A percentile compares a stretch with the other conserved stretches of the same genome.
Conservation (phyloP, 2,888 invertebrate species). For the Yponomeuta evonymella region DNA sequence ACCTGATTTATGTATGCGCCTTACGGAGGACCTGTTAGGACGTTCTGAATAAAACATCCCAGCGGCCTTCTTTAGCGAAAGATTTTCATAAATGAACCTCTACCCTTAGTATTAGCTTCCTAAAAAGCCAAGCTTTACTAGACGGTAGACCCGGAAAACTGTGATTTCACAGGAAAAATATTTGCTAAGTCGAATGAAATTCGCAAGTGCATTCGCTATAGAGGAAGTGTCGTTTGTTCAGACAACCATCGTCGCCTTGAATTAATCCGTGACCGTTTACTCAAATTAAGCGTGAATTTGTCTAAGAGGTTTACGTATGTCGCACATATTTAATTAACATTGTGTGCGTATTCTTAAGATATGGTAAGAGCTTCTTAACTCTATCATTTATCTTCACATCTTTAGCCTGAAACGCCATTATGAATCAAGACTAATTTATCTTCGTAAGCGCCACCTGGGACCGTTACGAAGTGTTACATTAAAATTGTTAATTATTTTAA, state of each 20-base stretch:
- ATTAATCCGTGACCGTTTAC: background rate
- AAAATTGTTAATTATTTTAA: background rate
- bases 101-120: background rate
- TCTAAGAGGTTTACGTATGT: constrained; percentile 17
- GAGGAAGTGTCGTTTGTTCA: background rate
- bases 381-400: constrained; percentile 10
- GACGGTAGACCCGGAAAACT: background rate
- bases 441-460: constrained; percentile 1
- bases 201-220: background rate
- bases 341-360: constrained; percentile 10
- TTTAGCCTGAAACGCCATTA: constrained; percentile 2
- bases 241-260: background rate
- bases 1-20: constrained; percentile 54
- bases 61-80: constrained; percentile 59
- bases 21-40: constrained; percentile 46
- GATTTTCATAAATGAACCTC: constrained; percentile 67
- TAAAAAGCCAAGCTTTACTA: background rate
- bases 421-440: constrained; percentile 4
- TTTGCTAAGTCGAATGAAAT: background rate
- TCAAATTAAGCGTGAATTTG: background rate
- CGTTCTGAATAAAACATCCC: constrained; percentile 66
- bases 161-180: background rate
- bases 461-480: background rate
- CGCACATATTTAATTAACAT: background rate
- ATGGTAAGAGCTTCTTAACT: constrained; percentile 10